These are phyloP conservation scores for Esox lucius DNA, from an alignment of 2,797 vertebrate genomes.

Conservation along the genomic window DNA sequence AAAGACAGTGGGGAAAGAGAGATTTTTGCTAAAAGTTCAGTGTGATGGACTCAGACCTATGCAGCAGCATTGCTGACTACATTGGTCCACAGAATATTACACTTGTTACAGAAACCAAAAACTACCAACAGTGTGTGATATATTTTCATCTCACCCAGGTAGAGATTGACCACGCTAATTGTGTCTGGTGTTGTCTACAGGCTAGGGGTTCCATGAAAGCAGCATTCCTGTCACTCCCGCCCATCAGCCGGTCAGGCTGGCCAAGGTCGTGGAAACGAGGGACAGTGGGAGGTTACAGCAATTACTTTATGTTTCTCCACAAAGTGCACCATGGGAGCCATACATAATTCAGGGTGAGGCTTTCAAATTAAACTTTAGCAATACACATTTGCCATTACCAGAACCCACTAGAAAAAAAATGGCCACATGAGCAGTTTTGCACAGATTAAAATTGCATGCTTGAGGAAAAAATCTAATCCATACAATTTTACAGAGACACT, in stretches of 20 bases:
- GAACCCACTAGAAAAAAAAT: slow-evolving; percentile 6
- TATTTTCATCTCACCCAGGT: background rate
- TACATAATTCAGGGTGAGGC: slow-evolving; percentile 47
- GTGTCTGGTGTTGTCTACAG: background rate
- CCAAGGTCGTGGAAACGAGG: slow-evolving; percentile 24
- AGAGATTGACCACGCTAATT: background rate
- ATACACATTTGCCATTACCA: slow-evolving; percentile 28
- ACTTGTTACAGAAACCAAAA: background rate
- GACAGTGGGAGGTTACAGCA: slow-evolving; percentile 39
- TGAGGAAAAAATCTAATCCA: slow-evolving; percentile 1
- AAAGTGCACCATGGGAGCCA: slow-evolving; percentile 31
- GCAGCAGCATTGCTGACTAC: background rate
- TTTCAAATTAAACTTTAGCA: slow-evolving; percentile 40
- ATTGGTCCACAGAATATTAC: background rate
- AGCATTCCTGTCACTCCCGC: background rate
- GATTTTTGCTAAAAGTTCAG: too few species aligned
- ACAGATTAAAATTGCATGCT: slow-evolving; percentile 1
- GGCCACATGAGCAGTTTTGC: slow-evolving; percentile 14
- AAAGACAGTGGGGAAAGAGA: too few species aligned
- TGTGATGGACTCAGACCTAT: background rate
- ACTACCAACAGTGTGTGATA: background rate
- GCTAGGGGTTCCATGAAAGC: background rate
- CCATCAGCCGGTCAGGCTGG: background rate
- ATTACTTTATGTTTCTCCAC: slow-evolving; percentile 35
- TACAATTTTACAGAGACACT: background rate